A percentile compares a stretch with the other conserved stretches of the same genome.
phyloP scores from a whole-genome alignment of 2,113 vertebrate genomes.

The Arothron firmamentum region DNA sequence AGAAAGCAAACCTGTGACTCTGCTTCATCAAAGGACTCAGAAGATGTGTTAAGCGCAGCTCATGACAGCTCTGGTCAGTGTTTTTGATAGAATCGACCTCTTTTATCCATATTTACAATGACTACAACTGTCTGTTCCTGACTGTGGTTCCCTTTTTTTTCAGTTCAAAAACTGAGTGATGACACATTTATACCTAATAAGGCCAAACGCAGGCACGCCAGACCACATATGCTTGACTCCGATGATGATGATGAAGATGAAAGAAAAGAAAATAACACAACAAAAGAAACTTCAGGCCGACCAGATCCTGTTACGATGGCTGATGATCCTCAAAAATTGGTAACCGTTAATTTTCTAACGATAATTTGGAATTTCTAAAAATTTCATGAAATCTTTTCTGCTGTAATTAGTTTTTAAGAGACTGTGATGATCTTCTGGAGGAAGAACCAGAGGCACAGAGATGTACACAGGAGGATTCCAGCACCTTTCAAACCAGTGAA shows the following conservation, averaged over 20 bases:
- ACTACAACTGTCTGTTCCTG: not conserved
- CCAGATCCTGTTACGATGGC: slow-evolving; percentile 68
- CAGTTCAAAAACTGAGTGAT: slow-evolving; percentile 74
- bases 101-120: not conserved
- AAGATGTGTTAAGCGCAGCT: slow-evolving; percentile 70
- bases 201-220: slow-evolving; percentile 82
- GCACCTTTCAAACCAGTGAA: too few species aligned
- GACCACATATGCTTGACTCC: slow-evolving; percentile 86
- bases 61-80: slow-evolving; percentile 59
- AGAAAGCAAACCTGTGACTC: slow-evolving; percentile 80
- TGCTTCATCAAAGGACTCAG: slow-evolving; percentile 74
- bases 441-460: too few species aligned
- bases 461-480: too few species aligned
- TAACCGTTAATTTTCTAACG: slow-evolving; percentile 37
- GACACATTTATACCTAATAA: slow-evolving; percentile 65
- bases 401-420: slow-evolving; percentile 36
- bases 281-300: slow-evolving; percentile 70
- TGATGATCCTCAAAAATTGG: slow-evolving; percentile 65
- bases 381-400: not conserved
- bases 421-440: not conserved
- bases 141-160: not conserved
- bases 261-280: slow-evolving; percentile 71
- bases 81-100: not conserved
- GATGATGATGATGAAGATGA: slow-evolving; percentile 74
- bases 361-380: too few species aligned